phyloP scores from a whole-genome alignment of 2,888 invertebrate species.

The Blastobasis lacticolella region DNA sequence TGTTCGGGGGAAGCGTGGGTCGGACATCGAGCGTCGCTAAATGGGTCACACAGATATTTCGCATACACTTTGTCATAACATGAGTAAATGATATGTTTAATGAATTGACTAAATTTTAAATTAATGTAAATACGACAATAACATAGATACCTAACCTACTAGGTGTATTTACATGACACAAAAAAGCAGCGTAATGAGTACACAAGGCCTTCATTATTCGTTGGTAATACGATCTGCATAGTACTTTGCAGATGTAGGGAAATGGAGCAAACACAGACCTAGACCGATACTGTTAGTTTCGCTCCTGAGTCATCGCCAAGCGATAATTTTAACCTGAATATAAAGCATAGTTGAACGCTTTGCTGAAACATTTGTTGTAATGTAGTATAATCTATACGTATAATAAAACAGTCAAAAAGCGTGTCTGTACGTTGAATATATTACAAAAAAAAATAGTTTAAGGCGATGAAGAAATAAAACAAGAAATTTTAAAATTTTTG shows the following conservation, averaged over 20 bases:
- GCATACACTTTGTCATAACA: too few relatives aligned
- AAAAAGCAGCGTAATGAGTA: constrained; percentile 40
- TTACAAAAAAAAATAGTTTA: too few relatives aligned
- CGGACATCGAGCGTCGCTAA: constrained; percentile 19
- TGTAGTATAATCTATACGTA: too few relatives aligned
- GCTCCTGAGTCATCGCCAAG: constrained; percentile 51
- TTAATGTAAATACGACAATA: too few relatives aligned
- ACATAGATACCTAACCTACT: too few relatives aligned
- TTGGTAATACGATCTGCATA: constrained; percentile 45
- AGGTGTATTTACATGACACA: constrained; percentile 26
- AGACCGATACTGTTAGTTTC: constrained; percentile 49
- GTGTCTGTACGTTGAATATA: too few relatives aligned
- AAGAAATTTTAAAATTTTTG: too few relatives aligned
- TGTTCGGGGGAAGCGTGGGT: constrained; percentile 45
- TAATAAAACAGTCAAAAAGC: too few relatives aligned
- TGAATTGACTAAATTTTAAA: too few relatives aligned
- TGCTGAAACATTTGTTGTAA: constrained; percentile 24
- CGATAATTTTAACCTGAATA: constrained; percentile 48
- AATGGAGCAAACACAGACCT: constrained; percentile 53
- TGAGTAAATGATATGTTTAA: too few relatives aligned
- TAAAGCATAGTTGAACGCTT: constrained; percentile 28
- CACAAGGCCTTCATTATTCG: constrained; percentile 32
- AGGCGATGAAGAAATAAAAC: too few relatives aligned
- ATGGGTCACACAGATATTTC: constrained; percentile 31
- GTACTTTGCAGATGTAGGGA: constrained; percentile 46